Conservation (phyloP, 2,888 invertebrate genomes). For the Griposia aprilina region DNA sequence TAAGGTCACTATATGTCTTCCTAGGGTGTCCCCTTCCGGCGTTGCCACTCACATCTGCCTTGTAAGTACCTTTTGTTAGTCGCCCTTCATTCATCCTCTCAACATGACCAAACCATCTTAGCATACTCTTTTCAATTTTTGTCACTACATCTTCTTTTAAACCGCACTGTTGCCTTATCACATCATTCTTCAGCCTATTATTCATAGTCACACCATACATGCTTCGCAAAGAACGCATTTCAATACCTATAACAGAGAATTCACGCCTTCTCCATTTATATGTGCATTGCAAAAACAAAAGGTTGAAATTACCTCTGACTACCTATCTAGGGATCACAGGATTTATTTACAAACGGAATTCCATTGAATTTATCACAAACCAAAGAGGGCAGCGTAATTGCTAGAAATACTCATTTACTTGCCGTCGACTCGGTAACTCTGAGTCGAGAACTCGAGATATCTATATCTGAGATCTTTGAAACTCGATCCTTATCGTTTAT, state of each 20-base stretch:
- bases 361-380: conserved; percentile 53
- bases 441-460: conserved; percentile 43
- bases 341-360: conserved; percentile 53
- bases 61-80: too few relatives aligned
- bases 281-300: conserved; percentile 27
- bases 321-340: conserved; percentile 47
- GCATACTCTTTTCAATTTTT: too few relatives aligned
- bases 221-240: too few relatives aligned
- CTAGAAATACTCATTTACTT: conserved; percentile 55
- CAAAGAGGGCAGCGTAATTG: conserved; percentile 50
- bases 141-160: too few relatives aligned
- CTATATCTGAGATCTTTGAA: conserved; percentile 63
- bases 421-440: conserved; percentile 25
- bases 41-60: too few relatives aligned
- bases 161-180: too few relatives aligned
- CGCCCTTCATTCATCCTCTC: too few relatives aligned
- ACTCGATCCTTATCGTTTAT: conserved; percentile 59
- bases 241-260: not conserved
- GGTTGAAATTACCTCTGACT: conserved; percentile 7
- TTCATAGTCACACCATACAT: too few relatives aligned
- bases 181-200: too few relatives aligned
- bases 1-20: too few relatives aligned
- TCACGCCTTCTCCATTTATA: not conserved
- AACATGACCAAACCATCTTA: too few relatives aligned
- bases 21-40: too few relatives aligned